Percentiles rank a stretch among this genome's conserved stretches.
Evolutionary conservation across 2,888 invertebrate genomes (phyloP).

Genomic region (Melanchra persicariae): DNA sequence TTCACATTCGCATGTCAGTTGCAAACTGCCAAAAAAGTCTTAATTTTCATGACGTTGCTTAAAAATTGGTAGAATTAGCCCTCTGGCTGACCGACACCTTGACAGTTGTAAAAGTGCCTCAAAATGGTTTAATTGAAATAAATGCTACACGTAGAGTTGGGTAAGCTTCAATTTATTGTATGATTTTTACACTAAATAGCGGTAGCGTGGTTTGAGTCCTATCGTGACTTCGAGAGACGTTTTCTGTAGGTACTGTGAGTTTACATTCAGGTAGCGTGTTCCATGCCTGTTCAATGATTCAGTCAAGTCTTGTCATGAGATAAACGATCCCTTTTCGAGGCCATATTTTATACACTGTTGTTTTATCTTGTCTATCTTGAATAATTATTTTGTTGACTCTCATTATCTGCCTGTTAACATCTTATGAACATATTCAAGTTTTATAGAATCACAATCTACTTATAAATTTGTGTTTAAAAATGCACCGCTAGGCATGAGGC

Average conservation of each 20-base stretch:
- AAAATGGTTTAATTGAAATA: too few species aligned
- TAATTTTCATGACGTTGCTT: too few species aligned
- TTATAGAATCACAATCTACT: background rate
- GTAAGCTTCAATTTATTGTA: background rate
- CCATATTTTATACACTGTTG: background rate
- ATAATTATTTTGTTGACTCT: conserved; percentile 20
- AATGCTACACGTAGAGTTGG: too few species aligned
- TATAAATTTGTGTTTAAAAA: background rate
- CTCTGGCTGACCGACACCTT: too few species aligned
- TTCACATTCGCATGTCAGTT: too few species aligned
- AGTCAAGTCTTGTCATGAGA: background rate
- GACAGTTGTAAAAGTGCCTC: too few species aligned
- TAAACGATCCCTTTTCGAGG: conserved; percentile 13
- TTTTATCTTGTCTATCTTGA: conserved; percentile 13
- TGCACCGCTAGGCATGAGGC: too few species aligned
- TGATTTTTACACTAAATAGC: background rate
- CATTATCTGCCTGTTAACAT: conserved; percentile 21
- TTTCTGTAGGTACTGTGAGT: background rate
- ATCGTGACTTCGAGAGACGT: background rate
- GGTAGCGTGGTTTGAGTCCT: background rate
- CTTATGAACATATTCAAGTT: background rate
- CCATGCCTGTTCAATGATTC: background rate
- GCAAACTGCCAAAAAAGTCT: too few species aligned
- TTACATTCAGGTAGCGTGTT: background rate
- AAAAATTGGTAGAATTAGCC: too few species aligned